phyloP scores from a whole-genome alignment of 2,888 invertebrate genomes.

The Mylabris sibirica region DNA sequence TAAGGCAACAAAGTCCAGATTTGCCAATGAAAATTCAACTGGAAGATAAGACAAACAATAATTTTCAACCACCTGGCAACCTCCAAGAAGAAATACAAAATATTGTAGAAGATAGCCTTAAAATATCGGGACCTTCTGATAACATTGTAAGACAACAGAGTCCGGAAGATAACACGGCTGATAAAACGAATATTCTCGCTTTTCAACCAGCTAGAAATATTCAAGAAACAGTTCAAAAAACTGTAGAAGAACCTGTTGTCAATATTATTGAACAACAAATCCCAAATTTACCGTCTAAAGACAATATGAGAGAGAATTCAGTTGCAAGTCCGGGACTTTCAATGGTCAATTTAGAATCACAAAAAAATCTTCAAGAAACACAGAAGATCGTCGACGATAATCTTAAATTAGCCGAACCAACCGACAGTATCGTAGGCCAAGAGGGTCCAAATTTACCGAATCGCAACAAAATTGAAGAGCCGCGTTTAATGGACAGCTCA shows the following conservation, averaged over 20 bases:
- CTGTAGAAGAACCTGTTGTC: not conserved
- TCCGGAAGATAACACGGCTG: not conserved
- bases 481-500: not conserved
- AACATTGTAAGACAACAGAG: not conserved
- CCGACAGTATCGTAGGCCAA: not conserved
- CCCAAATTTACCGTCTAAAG: too few relatives aligned
- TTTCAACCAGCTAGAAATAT: not conserved
- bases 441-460: not conserved
- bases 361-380: not conserved
- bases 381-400: not conserved
- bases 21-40: not conserved
- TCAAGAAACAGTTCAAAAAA: not conserved
- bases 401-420: not conserved
- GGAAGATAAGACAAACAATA: not conserved
- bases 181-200: not conserved
- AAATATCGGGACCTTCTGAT: not conserved
- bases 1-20: not conserved
- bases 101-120: not conserved
- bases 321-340: too few relatives aligned
- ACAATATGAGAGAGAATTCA: too few relatives aligned
- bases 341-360: too few relatives aligned
- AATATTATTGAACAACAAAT: too few relatives aligned
- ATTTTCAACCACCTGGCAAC: not conserved
- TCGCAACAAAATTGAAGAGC: not conserved
- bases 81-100: not conserved